These are phyloP conservation scores for Petaurus breviceps DNA, from an alignment of 2,113 vertebrate genomes.

Conservation along the genomic window DNA sequence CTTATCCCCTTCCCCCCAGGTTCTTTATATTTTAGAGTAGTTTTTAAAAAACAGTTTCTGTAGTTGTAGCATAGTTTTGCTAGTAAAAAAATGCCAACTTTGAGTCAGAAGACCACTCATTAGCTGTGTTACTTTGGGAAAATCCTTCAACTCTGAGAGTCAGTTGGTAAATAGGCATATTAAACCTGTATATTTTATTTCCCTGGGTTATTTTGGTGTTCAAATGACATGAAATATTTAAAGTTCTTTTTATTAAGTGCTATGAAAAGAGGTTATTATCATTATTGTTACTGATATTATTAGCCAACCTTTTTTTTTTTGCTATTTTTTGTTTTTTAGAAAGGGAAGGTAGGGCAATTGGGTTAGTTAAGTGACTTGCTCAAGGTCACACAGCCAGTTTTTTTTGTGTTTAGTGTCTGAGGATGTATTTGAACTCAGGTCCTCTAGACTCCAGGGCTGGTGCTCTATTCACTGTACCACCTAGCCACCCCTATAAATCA, in stretches of 20 bases:
- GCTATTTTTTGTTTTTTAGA: too few relatives aligned
- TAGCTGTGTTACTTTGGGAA: neutral
- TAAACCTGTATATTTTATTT: neutral
- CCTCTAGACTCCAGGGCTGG: too few relatives aligned
- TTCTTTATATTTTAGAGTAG: slow-evolving; percentile 48
- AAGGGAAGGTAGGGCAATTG: too few relatives aligned
- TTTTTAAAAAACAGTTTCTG: slow-evolving; percentile 20
- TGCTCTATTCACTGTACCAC: too few relatives aligned
- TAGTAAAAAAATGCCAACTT: neutral
- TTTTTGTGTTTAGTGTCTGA: too few relatives aligned
- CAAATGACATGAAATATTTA: neutral
- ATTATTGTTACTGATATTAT: neutral
- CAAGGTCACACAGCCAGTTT: too few relatives aligned
- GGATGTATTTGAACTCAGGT: too few relatives aligned
- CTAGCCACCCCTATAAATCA: neutral
- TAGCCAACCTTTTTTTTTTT: neutral
- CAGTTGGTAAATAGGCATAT: neutral
- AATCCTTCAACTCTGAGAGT: neutral
- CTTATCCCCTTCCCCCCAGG: too few relatives aligned
- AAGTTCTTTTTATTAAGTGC: neutral
- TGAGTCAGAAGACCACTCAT: neutral
- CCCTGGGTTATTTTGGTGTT: neutral
- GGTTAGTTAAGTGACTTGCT: too few relatives aligned
- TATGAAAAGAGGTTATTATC: neutral
- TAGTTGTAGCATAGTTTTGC: neutral